Percentiles rank a stretch among this genome's conserved stretches.
Conservation (phyloP, 2,113 vertebrate species). For the Polypterus senegalus region DNA sequence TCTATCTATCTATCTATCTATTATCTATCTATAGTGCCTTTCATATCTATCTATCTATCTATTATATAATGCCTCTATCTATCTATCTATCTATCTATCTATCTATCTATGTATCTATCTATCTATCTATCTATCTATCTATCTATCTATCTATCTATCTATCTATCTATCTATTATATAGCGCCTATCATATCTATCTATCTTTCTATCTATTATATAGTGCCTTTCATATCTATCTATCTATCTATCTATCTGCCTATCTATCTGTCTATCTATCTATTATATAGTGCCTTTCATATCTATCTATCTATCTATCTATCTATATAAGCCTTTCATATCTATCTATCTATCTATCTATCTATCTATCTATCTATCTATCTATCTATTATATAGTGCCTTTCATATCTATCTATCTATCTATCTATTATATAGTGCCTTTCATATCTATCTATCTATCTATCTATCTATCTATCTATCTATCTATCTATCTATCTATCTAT, state of each 20-base stretch:
- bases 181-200: slow-evolving; percentile 16
- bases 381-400: not conserved
- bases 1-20: no score
- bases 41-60: no score
- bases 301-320: no score
- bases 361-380: not conserved
- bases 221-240: slow-evolving; percentile 16
- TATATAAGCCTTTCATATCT: no score
- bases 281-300: no score
- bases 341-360: not conserved
- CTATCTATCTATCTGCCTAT: not conserved
- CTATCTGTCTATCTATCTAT: no score
- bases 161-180: slow-evolving; percentile 2
- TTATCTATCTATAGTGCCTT: no score
- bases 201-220: not conserved
- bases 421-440: not conserved
- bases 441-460: slow-evolving; percentile 2
- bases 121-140: not conserved
- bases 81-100: no score
- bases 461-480: not conserved
- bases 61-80: no score
- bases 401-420: not conserved
- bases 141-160: not conserved
- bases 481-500: not conserved
- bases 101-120: no score